Conservation (phyloP, 2,797 vertebrate genomes). For the Epinephelus awoara region DNA sequence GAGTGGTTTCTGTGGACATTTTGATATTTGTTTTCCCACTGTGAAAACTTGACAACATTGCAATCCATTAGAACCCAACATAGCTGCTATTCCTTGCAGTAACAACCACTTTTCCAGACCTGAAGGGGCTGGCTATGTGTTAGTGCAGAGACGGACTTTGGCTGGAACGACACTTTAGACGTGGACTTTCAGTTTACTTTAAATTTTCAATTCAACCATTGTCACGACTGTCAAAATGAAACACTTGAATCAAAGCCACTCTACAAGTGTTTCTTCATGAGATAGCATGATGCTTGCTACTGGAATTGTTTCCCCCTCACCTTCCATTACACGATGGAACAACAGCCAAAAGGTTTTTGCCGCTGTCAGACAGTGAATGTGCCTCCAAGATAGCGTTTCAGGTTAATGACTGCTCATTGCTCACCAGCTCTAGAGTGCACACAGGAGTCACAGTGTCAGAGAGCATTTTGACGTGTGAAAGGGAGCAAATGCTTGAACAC, state of each 20-base stretch:
- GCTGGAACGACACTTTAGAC: not conserved
- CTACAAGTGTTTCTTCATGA: not conserved
- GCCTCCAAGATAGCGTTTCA: conserved; percentile 54
- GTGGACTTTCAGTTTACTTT: not conserved
- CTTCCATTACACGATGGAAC: conserved; percentile 40
- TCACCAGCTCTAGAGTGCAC: conserved; percentile 43
- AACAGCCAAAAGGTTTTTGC: conserved; percentile 28
- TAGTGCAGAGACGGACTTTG: not conserved
- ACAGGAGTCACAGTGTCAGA: conserved; percentile 37
- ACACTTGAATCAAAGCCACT: not conserved
- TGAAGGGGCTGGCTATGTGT: conserved; percentile 4
- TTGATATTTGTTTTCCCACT: conserved; percentile 16
- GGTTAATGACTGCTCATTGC: conserved; percentile 62
- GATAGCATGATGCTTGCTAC: not conserved
- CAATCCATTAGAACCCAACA: conserved; percentile 9
- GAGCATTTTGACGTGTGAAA: conserved; percentile 42
- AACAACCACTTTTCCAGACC: conserved; percentile 7
- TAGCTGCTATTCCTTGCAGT: not conserved
- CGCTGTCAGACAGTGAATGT: conserved; percentile 41
- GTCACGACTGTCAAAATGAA: conserved; percentile 2
- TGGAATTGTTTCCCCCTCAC: conserved; percentile 29
- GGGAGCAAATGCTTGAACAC: not conserved
- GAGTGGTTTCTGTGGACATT: conserved; percentile 24
- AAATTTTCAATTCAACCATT: not conserved
- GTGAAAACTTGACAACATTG: conserved; percentile 14